Base-by-base conservation (phyloP, 2,113 vertebrate species). In the Collichthys lucidus region DNA sequence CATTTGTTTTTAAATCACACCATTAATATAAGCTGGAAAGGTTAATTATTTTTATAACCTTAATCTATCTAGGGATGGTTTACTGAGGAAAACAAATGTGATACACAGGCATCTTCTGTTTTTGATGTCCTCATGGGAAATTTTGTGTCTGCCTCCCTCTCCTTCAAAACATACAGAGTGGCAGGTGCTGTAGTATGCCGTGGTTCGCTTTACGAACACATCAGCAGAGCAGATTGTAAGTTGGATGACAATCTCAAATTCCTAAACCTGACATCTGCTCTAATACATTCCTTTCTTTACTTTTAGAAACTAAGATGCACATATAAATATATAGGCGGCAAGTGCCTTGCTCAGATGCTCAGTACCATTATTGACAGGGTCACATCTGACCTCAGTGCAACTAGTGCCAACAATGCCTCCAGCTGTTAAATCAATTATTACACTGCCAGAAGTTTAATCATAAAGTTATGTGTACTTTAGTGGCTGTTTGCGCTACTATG, bases 31-130 rank as follows among this genome's bases (percentile, higher is more conserved):
- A 57, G 22, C 15, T 40, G 52, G 15, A 67, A 69, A 82, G 69
- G 68, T 82, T 74, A 55, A 70, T 82, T 42, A 61, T 64, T 20
- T 64, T 44, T 19, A 11, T 10, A 56, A 74, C 74, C 50, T 55
- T 47, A 52, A 75, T 79, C 15, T 53, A 46, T 24, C 20, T 42
- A 29, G n/a, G 29, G 35, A 79, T 53, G 44, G 11, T 69, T 82
- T 77, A 60, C 42, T 62, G 64, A 79, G 71, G 50, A 53, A 63
- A 79, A 73, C 49, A 22, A 81, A 82, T 57, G 24, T 40, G 17
- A 50, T 44, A 35, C 17, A 44, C 9, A 7, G 17, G 50, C 62
- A 61, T 16, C 46, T 50, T 67, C 19, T 17, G 17, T 52, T 63
- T 29, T 65, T 49, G 4, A 56, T 55, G 17, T 53, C 42, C 29